Evolutionary conservation across 1,140 invertebrate genomes (phyloP).

Genomic region (Zaprionus capensis): DNA sequence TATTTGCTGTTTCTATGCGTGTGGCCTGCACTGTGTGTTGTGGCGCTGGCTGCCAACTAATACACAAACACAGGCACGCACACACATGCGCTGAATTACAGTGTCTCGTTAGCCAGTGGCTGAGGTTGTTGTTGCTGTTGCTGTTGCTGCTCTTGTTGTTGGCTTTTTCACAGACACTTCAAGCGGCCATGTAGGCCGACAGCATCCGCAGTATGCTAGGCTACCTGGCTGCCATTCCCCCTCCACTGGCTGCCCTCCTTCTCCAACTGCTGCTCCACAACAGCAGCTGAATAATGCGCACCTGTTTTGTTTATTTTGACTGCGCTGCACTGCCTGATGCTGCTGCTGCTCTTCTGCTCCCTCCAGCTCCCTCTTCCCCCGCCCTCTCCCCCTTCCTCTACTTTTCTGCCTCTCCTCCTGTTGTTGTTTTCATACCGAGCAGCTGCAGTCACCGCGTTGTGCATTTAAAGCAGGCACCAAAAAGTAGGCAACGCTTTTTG

Average conservation of each 20-base stretch:
- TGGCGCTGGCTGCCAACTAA: background rate
- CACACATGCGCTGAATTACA: conserved; percentile 51
- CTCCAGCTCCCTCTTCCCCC: background rate
- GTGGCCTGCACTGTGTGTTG: background rate
- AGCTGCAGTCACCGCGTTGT: conserved; percentile 46
- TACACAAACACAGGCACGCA: background rate
- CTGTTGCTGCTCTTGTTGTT: conserved; percentile 33
- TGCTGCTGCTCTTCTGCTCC: conserved; percentile 21
- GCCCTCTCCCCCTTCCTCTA: background rate
- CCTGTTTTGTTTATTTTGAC: conserved; percentile 80
- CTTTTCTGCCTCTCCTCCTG: conserved; percentile 15
- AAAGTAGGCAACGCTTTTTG: conserved; percentile 45
- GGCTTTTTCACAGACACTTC: conserved; percentile 57
- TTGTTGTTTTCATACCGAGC: conserved; percentile 45
- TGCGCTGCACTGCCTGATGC: conserved; percentile 39
- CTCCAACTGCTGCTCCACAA: background rate
- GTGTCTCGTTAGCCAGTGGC: conserved; percentile 69
- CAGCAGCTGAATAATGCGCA: conserved; percentile 67
- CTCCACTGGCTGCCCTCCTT: background rate
- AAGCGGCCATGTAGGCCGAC: conserved; percentile 56
- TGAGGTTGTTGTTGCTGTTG: conserved; percentile 38
- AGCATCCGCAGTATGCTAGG: conserved; percentile 57
- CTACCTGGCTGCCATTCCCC: conserved; percentile 4
- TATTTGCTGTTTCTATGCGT: background rate
- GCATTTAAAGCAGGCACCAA: conserved; percentile 59